Percentiles rank a stretch among this genome's conserved stretches.
Conservation (phyloP, 2,888 invertebrate species). For the Stegana nigrithorax region DNA sequence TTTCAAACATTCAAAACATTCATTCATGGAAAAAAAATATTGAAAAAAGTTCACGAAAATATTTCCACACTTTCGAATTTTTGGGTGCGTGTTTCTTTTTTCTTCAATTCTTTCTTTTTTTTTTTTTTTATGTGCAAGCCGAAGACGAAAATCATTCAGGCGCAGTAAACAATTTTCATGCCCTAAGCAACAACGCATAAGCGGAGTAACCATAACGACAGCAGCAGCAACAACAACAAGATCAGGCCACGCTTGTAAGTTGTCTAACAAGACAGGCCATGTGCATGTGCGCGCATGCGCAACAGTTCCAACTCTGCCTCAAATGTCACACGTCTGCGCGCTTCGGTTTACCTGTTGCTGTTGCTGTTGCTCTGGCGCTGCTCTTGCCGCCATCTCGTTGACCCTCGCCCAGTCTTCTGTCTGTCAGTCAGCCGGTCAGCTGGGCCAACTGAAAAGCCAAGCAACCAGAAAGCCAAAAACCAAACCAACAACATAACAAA, state of each 20-base stretch:
- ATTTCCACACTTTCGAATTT: conserved; percentile 45
- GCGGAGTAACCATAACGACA: background rate
- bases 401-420: conserved; percentile 39
- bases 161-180: background rate
- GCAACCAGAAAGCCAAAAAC: background rate
- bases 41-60: conserved; percentile 49
- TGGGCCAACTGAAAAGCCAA: background rate
- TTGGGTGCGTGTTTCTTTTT: too few species aligned
- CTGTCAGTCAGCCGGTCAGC: background rate
- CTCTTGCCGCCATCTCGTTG: too few species aligned
- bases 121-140: background rate
- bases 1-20: conserved; percentile 39
- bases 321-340: too few species aligned
- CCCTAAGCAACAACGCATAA: background rate
- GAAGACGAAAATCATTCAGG: background rate
- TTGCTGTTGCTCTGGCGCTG: too few species aligned
- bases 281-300: background rate
- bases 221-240: background rate
- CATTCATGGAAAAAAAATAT: too few species aligned
- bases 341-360: conserved; percentile 41
- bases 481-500: background rate
- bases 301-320: too few species aligned
- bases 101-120: background rate
- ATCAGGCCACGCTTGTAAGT: too few species aligned
- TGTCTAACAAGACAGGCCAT: background rate